Conservation (phyloP, 1,140 invertebrate genomes). For the Formica exsecta region DNA sequence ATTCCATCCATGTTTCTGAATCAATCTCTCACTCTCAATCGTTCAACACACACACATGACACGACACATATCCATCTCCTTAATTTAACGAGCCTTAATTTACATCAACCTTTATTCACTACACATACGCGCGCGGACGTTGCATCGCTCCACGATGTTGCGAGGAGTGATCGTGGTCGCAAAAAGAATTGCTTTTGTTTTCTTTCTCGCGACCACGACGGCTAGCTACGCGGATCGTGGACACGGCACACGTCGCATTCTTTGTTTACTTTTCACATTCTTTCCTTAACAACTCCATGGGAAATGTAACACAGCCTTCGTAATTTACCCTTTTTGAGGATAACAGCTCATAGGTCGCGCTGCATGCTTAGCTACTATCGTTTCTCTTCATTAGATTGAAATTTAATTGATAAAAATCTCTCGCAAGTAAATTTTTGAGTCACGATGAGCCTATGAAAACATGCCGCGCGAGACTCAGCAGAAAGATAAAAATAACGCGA, state of each 20-base stretch:
- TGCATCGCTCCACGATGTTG: constrained; percentile 29
- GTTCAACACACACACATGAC: constrained; percentile 47
- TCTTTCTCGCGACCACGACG: constrained; percentile 38
- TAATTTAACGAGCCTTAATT: constrained; percentile 16
- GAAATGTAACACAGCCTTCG: constrained; percentile 81
- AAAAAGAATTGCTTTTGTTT: constrained; percentile 15
- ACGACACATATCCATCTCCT: constrained; percentile 55
- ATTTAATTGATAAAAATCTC: background rate
- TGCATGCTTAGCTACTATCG: constrained; percentile 37
- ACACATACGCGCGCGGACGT: constrained; percentile 56
- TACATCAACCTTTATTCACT: constrained; percentile 59
- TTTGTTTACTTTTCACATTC: constrained; percentile 21
- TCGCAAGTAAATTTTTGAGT: no score
- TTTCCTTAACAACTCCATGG: constrained; percentile 65
- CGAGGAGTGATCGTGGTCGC: constrained; percentile 2
- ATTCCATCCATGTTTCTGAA: background rate
- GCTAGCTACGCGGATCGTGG: background rate
- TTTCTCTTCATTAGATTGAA: background rate
- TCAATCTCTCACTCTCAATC: background rate
- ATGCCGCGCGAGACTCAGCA: constrained; percentile 61
- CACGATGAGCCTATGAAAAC: constrained; percentile 35
- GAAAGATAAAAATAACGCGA: constrained; percentile 73
- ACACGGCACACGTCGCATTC: background rate
- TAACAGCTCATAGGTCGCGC: constrained; percentile 75
- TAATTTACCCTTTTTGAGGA: constrained; percentile 76